Evolutionary conservation across 35 echinoderm and acorn worm species (phyloP), one percentile per base, ranked within the genome.

Genomic region (Heliocidaris tuberculata): DNA sequence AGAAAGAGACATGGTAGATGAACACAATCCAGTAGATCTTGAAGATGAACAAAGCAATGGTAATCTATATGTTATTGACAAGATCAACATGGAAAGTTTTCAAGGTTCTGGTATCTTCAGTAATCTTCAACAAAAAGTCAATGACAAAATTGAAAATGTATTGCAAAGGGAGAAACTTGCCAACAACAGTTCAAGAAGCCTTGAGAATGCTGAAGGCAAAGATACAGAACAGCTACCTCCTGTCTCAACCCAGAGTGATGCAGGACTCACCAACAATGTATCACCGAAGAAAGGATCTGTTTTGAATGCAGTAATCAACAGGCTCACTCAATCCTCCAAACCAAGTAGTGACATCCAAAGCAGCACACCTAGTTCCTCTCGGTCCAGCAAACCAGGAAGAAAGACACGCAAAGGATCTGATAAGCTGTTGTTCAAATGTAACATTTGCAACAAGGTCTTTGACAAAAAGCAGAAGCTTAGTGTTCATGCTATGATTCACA

Each of bases 61-160:
- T 48, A 89, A 89, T n/a, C 31, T 89, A 2, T 89, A 89, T 42
- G 50, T 93, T 24, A 93, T 93, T 93, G 91, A 93, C 50, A 93
- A 93, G 91, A 93, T 93, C 11, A 93, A 59, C 50, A 59, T 59
- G 91, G 91, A 59, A 59, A 93, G 31, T 13, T 93, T 12, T 48
- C 48, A 93, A 93, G 91, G 50, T 48, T 48, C 50, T 24, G 50
- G 50, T 50, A 48, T 59, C 16, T 52, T 93, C 50, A 93, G 91
- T 52, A 93, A 93, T 7, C 91, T 93, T 30, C 91, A 93, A 30
- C 91, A 54, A 59, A 89, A 89, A 24, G 87, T 48, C 47, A 32
- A 32, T 89, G 87, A 89, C 87, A 89, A 89, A n/a, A 89, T 89
- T 13, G 87, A 89, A 32, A 89, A 32, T 32, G 47, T 48, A 11